Base-by-base conservation (phyloP, 2,888 invertebrate genomes). In the Drosophila koepferae region DNA sequence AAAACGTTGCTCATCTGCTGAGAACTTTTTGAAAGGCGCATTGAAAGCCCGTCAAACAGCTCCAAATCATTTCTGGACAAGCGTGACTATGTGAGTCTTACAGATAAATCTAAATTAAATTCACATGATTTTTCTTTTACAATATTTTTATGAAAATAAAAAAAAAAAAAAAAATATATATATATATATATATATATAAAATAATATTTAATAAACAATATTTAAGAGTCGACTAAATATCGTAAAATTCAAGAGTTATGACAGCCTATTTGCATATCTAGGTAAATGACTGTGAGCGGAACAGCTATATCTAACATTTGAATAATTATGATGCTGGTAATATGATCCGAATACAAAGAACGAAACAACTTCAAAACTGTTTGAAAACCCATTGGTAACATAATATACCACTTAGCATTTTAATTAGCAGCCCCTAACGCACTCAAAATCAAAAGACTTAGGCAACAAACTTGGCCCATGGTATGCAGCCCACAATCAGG, bases 31-130 rank as follows among this genome's bases (percentile, higher is more conserved):
- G 81, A 80, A 81, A 80, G 77, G 6, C 18, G 10, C 31, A 10
- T 60, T 31, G 49, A 43, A 34, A 55, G 44, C 20, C 20, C 38
- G 31, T 12, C 18, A 28, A 43, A 23, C 31, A 48, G 59, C 36
- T 14, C 14, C 38, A 18, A 75, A 79, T 28, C 74, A 67, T 51
- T 62, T 63, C 65, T 61, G 51, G 74, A 89, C 74, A 83, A 81
- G 81, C 89, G 63, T 74, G 84, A 72, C 77, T 62, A 63, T 80
- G 65, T 53, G 44, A 41, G n/a, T 16, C 56, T 56, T 16, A 5
- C 46, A 38, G 44, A 10, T 31, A 55, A 64, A 63, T 41, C 56
- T 49, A 53, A 69, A 77, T 56, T 28, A 23, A 48, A 46, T 41
- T n/a, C 28, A 6, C 28, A 6, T 28, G 20, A 23, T 10, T 41